Evolutionary conservation across 2,888 invertebrate genomes (phyloP), one percentile per base, ranked within the genome.

Genomic region (Trachelus troglodyta): DNA sequence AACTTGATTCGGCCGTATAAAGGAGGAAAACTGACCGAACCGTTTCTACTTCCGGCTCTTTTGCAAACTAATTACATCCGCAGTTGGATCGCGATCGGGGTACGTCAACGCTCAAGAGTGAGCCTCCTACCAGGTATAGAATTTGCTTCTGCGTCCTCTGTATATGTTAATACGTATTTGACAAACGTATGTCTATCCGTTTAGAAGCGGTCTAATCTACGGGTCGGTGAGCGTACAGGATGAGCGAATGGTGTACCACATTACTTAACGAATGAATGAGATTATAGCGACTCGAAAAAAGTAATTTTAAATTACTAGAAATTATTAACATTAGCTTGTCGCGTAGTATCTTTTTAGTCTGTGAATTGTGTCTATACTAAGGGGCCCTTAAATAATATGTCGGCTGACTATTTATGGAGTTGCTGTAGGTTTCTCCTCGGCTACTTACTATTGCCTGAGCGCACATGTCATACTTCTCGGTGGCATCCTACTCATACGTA

Each of bases 11-110:
- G 80, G 78, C 81, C 81, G 80, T 84, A 80, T 84, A 84, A 71
- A 84, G 83, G 80, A 77, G 82, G 80, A 76, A 84, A 85, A 85
- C 84, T 80, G 81, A 79, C 75, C 80, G 77, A 82, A 83, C 84
- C 81, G 83, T 83, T 84, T 85, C 84, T 81, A 86, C 85, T 86
- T 86, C 86, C 86, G 86, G 86, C 81, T 83, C 83, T 85, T 82
- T 83, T 81, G 82, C 85, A 83, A 85, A 85, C 85, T 87, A 87
- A 87, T 85, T 87, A 87, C 87, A 87, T 87, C 87, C 87, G 87
- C 85, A 84, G 81, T 84, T 84, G 81, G 83, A 85, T 83, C 83
- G 83, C 83, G 80, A 83, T 85, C 79, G 75, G 75, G 75, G 82
- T 82, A 81, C 83, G 83, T 84, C 84, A 83, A 74, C 80, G 31